These are phyloP conservation scores for Dicyrtoma fusca DNA, from an alignment of 2,888 invertebrate genomes.

Conservation along the genomic window DNA sequence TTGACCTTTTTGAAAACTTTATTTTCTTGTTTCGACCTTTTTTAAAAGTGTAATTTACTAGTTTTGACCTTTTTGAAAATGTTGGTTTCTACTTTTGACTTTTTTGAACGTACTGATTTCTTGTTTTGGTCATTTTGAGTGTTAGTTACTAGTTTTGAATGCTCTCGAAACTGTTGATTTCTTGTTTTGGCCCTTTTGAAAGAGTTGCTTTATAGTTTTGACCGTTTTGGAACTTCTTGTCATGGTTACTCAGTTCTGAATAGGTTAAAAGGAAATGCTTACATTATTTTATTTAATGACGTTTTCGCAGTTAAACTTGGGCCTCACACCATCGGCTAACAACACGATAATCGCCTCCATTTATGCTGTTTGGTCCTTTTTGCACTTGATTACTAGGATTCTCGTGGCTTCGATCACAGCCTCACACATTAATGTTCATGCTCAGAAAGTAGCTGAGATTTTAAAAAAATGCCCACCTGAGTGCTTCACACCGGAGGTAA, in stretches of 20 bases:
- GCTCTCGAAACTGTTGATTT: neutral
- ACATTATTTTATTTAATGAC: too few species aligned
- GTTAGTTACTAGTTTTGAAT: neutral
- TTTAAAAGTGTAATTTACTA: too few species aligned
- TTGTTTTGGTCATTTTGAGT: neutral
- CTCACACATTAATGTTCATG: conserved; percentile 47
- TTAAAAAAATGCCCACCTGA: conserved; percentile 44
- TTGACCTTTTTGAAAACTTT: too few species aligned
- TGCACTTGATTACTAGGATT: conserved; percentile 45
- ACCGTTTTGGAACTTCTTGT: too few species aligned
- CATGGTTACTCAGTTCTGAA: too few species aligned
- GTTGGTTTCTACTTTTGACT: too few species aligned
- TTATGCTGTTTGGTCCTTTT: conserved; percentile 51
- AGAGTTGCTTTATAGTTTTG: neutral
- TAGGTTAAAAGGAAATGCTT: too few species aligned
- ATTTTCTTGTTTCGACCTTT: too few species aligned
- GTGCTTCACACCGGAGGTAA: conserved; percentile 42
- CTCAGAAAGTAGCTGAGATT: conserved; percentile 37
- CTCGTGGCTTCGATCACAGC: conserved; percentile 40
- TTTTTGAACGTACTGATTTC: neutral
- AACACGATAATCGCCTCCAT: conserved; percentile 35
- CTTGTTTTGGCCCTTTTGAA: neutral
- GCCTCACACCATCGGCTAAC: conserved; percentile 41
- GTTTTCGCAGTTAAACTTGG: conserved; percentile 44
- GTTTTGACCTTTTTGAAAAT: too few species aligned